Base-by-base conservation (phyloP, 2,888 invertebrate species). In the Xanthia icteritia region DNA sequence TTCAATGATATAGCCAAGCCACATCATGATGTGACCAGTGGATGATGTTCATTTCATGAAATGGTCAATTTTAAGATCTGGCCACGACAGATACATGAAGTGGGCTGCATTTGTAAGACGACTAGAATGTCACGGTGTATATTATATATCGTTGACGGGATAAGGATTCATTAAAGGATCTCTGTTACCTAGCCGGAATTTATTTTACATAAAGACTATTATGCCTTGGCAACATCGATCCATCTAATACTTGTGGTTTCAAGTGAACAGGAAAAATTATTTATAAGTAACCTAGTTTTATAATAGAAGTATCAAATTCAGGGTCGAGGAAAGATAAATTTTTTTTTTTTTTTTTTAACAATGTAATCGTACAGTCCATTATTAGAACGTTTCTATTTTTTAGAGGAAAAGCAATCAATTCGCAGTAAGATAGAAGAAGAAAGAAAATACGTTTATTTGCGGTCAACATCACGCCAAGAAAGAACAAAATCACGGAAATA, bases 271-370 rank as follows among this genome's bases (percentile, higher is more conserved):
- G 56, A 23, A 27, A 61, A 77, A 76, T 67, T 5, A 36, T 67
- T 5, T 68, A 0, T 15, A 54, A 36, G 9, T 45, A 45, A 63
- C 15, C 23, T 39, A 20, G 36, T 23, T 77, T 69, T 63, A 48
- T 31, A 54, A 36, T 61, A 6, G 13, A 27, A 17, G 9, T 71
- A 5, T 68, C 27, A n/a, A 23, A 77, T 54, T 77, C 31, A 39
- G 27, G 54, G 9, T 48, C 17, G 39, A 70, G 71, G 39, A 71
- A 58, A 71, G 8, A n/a, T n/a, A n/a, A n/a, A n/a, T n/a, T n/a
- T n/a, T n/a, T n/a, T n/a, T n/a, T n/a, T n/a, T n/a, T n/a, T n/a
- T n/a, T 27, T 45, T 2, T 20, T 0, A 45, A 23, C 54, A 56
- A 63, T 56, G 11, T 31, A 9, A 13, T 56, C 5, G 15, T 54